Evolutionary conservation across 2,113 vertebrate species (phyloP).

Genomic region (Thamnaconus septentrionalis): DNA sequence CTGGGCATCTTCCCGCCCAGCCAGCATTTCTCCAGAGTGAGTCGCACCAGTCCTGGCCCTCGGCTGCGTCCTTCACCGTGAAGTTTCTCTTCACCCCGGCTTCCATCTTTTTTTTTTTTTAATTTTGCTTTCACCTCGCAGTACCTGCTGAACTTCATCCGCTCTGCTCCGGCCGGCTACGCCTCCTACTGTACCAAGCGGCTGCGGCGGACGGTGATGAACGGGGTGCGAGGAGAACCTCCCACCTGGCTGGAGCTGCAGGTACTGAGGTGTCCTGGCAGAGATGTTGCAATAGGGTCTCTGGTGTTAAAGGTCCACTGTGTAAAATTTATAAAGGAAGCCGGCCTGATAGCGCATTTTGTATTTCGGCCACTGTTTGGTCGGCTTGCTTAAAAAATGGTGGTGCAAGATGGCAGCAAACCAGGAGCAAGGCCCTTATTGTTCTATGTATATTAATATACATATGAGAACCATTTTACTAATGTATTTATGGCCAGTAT

Average conservation of each 20-base stretch:
- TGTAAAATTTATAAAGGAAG: no score
- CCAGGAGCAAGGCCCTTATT: no score
- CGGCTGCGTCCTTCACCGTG: neutral
- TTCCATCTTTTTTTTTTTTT: slow-evolving; percentile 10
- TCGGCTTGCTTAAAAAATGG: no score
- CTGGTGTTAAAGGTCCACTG: neutral
- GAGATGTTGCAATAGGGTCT: neutral
- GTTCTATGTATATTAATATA: no score
- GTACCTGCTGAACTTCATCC: slow-evolving; percentile 93
- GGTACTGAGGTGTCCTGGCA: slow-evolving; percentile 65
- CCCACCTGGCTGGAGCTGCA: slow-evolving; percentile 94
- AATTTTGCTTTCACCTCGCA: slow-evolving; percentile 37
- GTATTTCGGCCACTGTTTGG: no score
- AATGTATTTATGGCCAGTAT: no score
- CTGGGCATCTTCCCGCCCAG: slow-evolving; percentile 92
- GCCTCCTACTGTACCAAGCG: slow-evolving; percentile 85
- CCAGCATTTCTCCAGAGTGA: slow-evolving; percentile 85
- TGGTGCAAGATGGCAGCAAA: no score
- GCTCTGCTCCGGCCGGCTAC: slow-evolving; percentile 79
- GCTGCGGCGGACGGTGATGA: slow-evolving; percentile 83
- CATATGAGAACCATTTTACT: no score
- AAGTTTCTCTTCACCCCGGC: neutral
- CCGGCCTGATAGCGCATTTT: no score
- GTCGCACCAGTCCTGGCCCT: neutral
- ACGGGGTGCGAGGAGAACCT: slow-evolving; percentile 86